Evolutionary conservation across 2,797 vertebrate species (phyloP), one percentile per base, ranked within the genome.

Genomic region (Paratrypauchen microcephalus): DNA sequence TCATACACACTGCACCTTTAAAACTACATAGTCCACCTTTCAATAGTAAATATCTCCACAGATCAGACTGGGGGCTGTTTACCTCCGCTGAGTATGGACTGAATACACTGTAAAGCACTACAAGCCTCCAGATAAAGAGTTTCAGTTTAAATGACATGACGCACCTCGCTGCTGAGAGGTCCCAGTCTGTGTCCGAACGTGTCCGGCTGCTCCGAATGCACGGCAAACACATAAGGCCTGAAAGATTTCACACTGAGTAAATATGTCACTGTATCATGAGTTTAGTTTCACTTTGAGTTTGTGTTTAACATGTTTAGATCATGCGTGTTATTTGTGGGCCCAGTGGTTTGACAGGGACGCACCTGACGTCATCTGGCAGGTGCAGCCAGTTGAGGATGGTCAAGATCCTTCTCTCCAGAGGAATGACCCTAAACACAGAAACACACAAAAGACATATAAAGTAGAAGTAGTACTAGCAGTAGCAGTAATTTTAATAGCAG

Each of bases 151-250:
- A 3, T 41, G 9, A 41, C 11, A 19, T 9, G 0, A 83, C 94
- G 88, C 89, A 99, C 97, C 96, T 99, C 97, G 13, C 91, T 95
- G 86, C 95, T 96, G 75, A 96, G 93, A 0, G 97, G 97, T 23
- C 97, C 97, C 0, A 96, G 95, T 52, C 95, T 93, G 82, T 99
- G 97, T 58, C 97, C 97, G 45, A 95, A 96, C 21, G 95, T 90
- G 80, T 99, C 97, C 0, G 97, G 97, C 84, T 99, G 97, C 77
- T 99, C 97, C 0, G 97, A 98, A 87, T 99, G 98, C 73, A 97
- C 95, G 13, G 96, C 97, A 54, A 95, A 99, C 39, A 97, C 96
- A 1, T 97, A 98, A 13, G 97, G 97, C 84, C 97, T 99, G 83
- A 19, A 32, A 50, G 18, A 65, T 7, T 50, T 50, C 48, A 7